phyloP scores from a whole-genome alignment of 2,888 invertebrate species.

The Rhagium mordax region DNA sequence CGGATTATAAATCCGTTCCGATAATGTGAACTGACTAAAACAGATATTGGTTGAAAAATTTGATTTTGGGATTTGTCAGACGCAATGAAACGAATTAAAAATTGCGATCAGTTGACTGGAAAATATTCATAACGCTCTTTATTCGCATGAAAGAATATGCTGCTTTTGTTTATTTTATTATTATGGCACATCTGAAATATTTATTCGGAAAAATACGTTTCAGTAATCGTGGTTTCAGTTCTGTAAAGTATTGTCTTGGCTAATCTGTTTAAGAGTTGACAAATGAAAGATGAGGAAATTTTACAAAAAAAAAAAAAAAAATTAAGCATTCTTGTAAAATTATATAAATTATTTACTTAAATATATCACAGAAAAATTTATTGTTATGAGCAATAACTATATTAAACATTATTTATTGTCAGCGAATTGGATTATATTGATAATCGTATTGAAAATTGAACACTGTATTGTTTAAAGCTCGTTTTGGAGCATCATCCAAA shows the following conservation, averaged over 20 bases:
- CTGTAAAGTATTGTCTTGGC: no score
- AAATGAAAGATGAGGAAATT: no score
- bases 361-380: no score
- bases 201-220: no score
- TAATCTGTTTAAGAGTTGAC: no score
- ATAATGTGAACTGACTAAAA: constrained; percentile 11
- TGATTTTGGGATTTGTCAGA: not conserved
- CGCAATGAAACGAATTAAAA: not conserved
- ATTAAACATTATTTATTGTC: no score
- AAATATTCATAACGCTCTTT: not conserved
- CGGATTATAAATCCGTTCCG: constrained; percentile 21
- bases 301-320: no score
- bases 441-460: not conserved
- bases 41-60: constrained; percentile 22
- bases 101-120: not conserved
- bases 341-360: no score
- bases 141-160: not conserved
- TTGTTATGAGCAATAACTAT: no score
- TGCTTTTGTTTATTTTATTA: not conserved
- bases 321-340: no score
- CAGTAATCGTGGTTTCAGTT: no score
- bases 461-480: not conserved
- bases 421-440: not conserved
- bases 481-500: not conserved
- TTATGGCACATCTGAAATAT: no score